A percentile compares a stretch with the other conserved stretches of the same genome.
Conservation (phyloP, 1,140 invertebrate genomes). For the Zaprionus africanus region DNA sequence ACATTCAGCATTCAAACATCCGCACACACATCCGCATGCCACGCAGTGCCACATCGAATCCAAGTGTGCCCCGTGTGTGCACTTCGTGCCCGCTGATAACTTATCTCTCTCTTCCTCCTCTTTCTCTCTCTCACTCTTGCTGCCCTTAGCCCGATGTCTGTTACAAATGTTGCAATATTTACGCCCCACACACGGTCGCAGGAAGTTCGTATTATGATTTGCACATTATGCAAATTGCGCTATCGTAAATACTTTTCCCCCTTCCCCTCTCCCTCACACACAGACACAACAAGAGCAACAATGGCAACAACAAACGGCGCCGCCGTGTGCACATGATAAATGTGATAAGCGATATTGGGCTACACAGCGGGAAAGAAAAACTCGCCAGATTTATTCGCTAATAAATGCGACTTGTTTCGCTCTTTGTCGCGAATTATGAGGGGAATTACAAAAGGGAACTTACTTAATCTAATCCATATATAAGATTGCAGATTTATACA, state of each 20-base stretch:
- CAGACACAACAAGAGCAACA: constrained; percentile 24
- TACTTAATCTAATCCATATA: not conserved
- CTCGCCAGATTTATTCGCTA: constrained; percentile 36
- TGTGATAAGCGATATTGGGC: constrained; percentile 75
- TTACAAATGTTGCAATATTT: constrained; percentile 82
- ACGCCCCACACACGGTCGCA: constrained; percentile 50
- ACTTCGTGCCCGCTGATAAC: constrained; percentile 65
- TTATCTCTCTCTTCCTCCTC: constrained; percentile 51
- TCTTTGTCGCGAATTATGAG: constrained; percentile 16
- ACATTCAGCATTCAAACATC: constrained; percentile 43
- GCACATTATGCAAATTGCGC: constrained; percentile 81
- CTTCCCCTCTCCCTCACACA: not conserved
- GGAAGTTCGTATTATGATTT: constrained; percentile 79
- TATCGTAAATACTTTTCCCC: constrained; percentile 73
- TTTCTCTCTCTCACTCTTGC: not conserved
- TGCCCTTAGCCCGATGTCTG: constrained; percentile 59
- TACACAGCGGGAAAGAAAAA: constrained; percentile 49
- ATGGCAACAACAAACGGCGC: constrained; percentile 31
- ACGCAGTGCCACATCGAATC: constrained; percentile 38
- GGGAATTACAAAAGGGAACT: not conserved
- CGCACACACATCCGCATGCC: constrained; percentile 19
- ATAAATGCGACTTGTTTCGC: constrained; percentile 39
- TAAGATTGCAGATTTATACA: not conserved
- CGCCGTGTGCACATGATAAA: constrained; percentile 74
- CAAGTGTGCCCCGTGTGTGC: constrained; percentile 63